Base-by-base conservation (phyloP, 2,888 invertebrate genomes). In the Ophion ventricosus region DNA sequence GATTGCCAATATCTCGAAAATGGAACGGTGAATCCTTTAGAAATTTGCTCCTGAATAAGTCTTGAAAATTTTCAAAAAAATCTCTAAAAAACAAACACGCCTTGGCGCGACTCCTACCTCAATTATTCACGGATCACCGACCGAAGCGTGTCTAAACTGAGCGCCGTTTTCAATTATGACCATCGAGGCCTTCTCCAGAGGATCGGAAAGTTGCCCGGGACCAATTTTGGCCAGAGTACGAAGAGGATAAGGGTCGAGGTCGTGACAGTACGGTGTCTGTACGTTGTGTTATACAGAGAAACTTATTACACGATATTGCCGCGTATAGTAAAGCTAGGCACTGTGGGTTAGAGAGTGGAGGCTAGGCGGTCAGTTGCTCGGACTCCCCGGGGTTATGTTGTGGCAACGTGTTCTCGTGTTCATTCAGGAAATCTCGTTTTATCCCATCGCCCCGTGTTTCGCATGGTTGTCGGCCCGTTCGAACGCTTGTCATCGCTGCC, bases 191-290 rank as follows among this genome's bases (percentile, higher is more conserved):
- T 59, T 67, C 75, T 69, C 80, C 5, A 54, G 67, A 43, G 81
- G 23, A 63, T 63, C 40, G 35, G 70, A 76, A 76, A 75, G 83
- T 83, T 83, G 20, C 72, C 29, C 49, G 49, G 43, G 25, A 76
- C 66, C 56, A 70, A 72, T 66, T 20, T 49, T 40, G 69, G 35
- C 25, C 43, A 25, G 25, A 61, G 61, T n/a, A 17, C 14, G 40
- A n/a, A 69, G 26, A 63, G 54, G 69, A 87, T 64, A 76, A n/a
- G n/a, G 85, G 79, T 77, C 80, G 73, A 74, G 85, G 73, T 75
- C 70, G 49, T 76, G 83, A 61, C 64, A 29, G 72, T 54, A 66
- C 66, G 64, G 69, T 56, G n/a, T 43, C 61, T 72, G 64, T 54
- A 66, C 40, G 49, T 70, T 49, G 14, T 49, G 80, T 75, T 73